A percentile compares a stretch with the other conserved stretches of the same genome.
These are phyloP conservation scores for Dromiciops gliroides DNA, from an alignment of 2,113 vertebrate species.

Conservation along the genomic window DNA sequence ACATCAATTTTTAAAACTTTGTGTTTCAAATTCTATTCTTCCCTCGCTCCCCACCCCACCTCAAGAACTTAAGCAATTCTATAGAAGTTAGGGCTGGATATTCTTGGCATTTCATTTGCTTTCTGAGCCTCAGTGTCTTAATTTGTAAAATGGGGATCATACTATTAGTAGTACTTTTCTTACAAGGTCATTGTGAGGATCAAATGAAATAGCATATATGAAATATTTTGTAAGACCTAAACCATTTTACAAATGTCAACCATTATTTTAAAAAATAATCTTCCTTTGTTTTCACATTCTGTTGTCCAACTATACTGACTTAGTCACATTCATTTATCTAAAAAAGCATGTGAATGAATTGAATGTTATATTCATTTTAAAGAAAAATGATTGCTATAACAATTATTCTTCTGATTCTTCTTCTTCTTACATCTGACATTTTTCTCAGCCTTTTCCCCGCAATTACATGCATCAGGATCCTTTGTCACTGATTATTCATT, in stretches of 20 bases:
- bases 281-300: not conserved
- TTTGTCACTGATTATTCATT: not conserved
- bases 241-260: not conserved
- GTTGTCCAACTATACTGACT: not conserved
- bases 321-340: not conserved
- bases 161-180: not conserved
- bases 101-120: no score
- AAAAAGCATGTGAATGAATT: conserved; percentile 7
- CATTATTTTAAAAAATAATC: not conserved
- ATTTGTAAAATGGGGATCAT: not conserved
- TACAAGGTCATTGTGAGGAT: not conserved
- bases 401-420: conserved; percentile 18
- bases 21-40: no score
- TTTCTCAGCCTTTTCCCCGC: not conserved
- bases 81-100: no score
- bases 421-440: not conserved
- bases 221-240: not conserved
- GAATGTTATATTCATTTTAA: not conserved
- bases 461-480: not conserved
- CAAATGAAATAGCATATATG: not conserved
- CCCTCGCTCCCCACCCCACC: no score
- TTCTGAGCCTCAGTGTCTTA: not conserved
- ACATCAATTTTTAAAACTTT: no score
- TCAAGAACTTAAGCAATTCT: no score
- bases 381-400: conserved; percentile 29